A percentile compares a stretch with the other conserved stretches of the same genome.
Evolutionary conservation across 2,888 invertebrate species (phyloP).

Genomic region (Arge pagana): DNA sequence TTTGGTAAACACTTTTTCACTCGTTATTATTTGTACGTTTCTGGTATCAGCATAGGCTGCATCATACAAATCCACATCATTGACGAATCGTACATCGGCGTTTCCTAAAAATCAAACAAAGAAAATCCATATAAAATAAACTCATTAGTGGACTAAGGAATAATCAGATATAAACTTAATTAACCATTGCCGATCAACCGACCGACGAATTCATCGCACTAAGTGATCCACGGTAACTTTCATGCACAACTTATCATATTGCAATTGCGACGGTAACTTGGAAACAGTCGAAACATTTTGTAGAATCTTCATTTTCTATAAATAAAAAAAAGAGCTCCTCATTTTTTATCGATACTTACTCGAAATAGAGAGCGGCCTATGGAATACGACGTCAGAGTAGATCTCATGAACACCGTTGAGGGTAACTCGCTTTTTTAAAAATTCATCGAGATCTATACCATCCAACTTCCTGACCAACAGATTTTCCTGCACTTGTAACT

Average conservation of each 20-base stretch:
- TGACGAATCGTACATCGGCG: constrained; percentile 32
- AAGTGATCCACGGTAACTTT: too few relatives aligned
- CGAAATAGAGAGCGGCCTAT: constrained; percentile 34
- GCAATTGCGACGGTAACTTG: too few relatives aligned
- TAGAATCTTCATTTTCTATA: too few relatives aligned
- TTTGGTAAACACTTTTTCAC: constrained; percentile 34
- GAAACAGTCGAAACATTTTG: too few relatives aligned
- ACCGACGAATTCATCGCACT: too few relatives aligned
- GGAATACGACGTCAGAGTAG: constrained; percentile 37
- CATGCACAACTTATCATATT: too few relatives aligned
- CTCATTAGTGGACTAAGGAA: neutral
- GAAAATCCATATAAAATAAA: neutral
- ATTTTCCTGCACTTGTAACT: constrained; percentile 33
- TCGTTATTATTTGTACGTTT: constrained; percentile 33
- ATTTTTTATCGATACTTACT: constrained; percentile 33
- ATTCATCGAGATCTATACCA: constrained; percentile 41
- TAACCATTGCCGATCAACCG: too few relatives aligned
- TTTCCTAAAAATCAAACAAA: constrained; percentile 29
- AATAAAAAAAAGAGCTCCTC: too few relatives aligned
- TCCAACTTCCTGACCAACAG: constrained; percentile 36
- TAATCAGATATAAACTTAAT: neutral
- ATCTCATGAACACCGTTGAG: constrained; percentile 33
- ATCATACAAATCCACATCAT: constrained; percentile 37
- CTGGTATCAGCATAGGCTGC: constrained; percentile 33
- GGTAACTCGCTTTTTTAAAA: constrained; percentile 38